A percentile compares a stretch with the other conserved stretches of the same genome.
phyloP scores from a whole-genome alignment of 2,888 invertebrate genomes.

The Orthosia cruda region DNA sequence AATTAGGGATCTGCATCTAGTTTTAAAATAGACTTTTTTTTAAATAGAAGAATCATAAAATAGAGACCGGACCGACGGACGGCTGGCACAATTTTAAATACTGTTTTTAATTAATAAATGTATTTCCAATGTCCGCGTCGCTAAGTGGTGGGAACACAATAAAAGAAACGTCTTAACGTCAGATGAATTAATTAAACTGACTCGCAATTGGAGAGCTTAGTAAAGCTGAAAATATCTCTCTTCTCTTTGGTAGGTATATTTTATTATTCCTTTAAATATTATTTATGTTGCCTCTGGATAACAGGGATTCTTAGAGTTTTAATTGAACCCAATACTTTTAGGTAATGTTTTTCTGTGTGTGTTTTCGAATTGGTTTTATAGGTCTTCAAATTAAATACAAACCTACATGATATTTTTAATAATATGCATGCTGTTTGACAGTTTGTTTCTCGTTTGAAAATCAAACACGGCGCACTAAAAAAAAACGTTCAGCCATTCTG shows the following conservation, averaged over 20 bases:
- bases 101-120: constrained; percentile 82
- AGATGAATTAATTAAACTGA: constrained; percentile 77
- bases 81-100: constrained; percentile 47
- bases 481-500: too few relatives aligned
- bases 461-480: too few relatives aligned
- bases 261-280: constrained; percentile 21
- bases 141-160: constrained; percentile 70
- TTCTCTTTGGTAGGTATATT: constrained; percentile 39
- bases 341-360: too few relatives aligned
- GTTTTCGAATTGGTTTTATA: too few relatives aligned
- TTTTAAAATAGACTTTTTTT: neutral
- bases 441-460: too few relatives aligned
- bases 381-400: too few relatives aligned
- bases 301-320: constrained; percentile 8
- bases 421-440: too few relatives aligned
- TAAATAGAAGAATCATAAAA: too few relatives aligned
- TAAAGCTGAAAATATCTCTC: constrained; percentile 70
- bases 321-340: neutral
- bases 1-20: neutral
- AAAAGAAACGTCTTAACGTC: constrained; percentile 74
- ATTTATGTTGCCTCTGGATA: constrained; percentile 15
- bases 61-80: neutral
- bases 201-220: constrained; percentile 74
- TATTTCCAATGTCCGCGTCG: constrained; percentile 72
- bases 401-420: too few relatives aligned